Percentiles rank a stretch among this genome's conserved stretches.
These are phyloP conservation scores for Aplocera efformata DNA, from an alignment of 2,888 invertebrate genomes.

Conservation along the genomic window DNA sequence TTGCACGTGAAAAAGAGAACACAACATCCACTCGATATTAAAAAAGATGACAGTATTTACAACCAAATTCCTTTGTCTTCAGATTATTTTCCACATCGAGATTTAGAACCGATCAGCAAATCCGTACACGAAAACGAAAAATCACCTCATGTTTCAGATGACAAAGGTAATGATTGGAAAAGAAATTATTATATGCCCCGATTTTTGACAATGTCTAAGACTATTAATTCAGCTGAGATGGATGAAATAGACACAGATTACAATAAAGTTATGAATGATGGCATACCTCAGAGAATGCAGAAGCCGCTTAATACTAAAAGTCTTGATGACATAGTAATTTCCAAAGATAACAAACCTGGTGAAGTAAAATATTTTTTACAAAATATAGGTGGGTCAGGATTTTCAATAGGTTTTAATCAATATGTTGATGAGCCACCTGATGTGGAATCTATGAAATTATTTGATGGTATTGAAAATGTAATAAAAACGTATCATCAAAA, in stretches of 20 bases:
- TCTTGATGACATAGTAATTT: slow-evolving; percentile 29
- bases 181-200: slow-evolving; percentile 37
- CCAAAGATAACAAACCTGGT: slow-evolving; percentile 41
- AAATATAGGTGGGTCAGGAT: slow-evolving; percentile 62
- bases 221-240: slow-evolving; percentile 61
- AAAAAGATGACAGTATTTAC: slow-evolving; percentile 20
- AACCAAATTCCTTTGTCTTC: slow-evolving; percentile 35
- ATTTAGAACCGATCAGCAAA: slow-evolving; percentile 53
- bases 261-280: slow-evolving; percentile 44
- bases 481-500: slow-evolving; percentile 54
- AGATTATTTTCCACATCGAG: slow-evolving; percentile 38
- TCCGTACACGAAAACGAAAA: slow-evolving; percentile 24
- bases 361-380: slow-evolving; percentile 56
- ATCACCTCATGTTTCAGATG: slow-evolving; percentile 34
- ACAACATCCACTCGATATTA: slow-evolving; percentile 50
- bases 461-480: slow-evolving; percentile 57
- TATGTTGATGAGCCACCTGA: slow-evolving; percentile 62
- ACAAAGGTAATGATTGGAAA: slow-evolving; percentile 43
- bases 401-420: slow-evolving; percentile 64
- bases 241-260: slow-evolving; percentile 50
- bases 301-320: slow-evolving; percentile 49
- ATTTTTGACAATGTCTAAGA: slow-evolving; percentile 46
- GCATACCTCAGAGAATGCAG: slow-evolving; percentile 58
- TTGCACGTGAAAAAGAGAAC: slow-evolving; percentile 53
- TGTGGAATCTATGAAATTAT: slow-evolving; percentile 54